A percentile compares a stretch with the other conserved stretches of the same genome.
Evolutionary conservation across 2,888 invertebrate genomes (phyloP).

Genomic region (Stratiomys singularior): DNA sequence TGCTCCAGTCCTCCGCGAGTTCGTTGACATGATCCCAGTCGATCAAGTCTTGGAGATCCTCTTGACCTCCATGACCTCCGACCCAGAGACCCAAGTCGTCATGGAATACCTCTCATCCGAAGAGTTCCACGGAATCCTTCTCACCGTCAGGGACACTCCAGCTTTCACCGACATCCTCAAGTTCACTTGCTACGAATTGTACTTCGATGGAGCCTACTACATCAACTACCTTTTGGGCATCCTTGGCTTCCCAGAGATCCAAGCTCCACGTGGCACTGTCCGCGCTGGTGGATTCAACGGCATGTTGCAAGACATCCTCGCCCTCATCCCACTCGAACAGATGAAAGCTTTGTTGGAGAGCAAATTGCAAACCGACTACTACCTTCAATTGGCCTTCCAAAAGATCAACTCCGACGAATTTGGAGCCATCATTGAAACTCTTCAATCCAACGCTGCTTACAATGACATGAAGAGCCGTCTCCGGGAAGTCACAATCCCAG

Average conservation of each 20-base stretch:
- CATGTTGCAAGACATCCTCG: constrained; percentile 47
- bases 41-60: constrained; percentile 36
- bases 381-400: constrained; percentile 44
- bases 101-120: constrained; percentile 45
- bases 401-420: constrained; percentile 46
- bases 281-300: constrained; percentile 42
- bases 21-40: constrained; percentile 37
- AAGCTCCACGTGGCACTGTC: neutral
- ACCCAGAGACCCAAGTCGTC: constrained; percentile 47
- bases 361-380: constrained; percentile 47
- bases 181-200: constrained; percentile 45
- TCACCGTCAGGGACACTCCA: neutral
- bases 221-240: constrained; percentile 43
- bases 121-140: constrained; percentile 42
- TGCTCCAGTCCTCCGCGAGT: constrained; percentile 33
- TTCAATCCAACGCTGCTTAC: constrained; percentile 23
- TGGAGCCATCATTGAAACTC: constrained; percentile 44
- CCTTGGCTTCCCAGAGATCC: constrained; percentile 45
- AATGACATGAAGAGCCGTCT: constrained; percentile 26
- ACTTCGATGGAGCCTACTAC: constrained; percentile 47
- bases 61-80: constrained; percentile 37
- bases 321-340: constrained; percentile 42
- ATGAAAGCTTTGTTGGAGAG: constrained; percentile 39
- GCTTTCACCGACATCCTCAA: constrained; percentile 15
- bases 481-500: no score